phyloP scores from a whole-genome alignment of 1,140 invertebrate species.

The Leptonema lineaticorne region DNA sequence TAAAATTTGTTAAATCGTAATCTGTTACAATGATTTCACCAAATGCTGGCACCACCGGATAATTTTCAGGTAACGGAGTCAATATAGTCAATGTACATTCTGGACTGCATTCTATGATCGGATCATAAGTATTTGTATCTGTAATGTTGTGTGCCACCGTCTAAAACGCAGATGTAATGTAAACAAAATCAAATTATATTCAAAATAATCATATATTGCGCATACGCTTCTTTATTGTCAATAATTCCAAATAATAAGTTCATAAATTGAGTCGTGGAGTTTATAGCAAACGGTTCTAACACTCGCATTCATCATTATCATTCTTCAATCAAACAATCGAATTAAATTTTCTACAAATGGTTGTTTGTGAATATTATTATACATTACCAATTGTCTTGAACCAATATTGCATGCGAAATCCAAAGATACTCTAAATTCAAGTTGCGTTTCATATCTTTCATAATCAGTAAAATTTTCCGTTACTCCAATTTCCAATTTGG shows the following conservation, averaged over 20 bases:
- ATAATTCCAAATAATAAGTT: no score
- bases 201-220: no score
- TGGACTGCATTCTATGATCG: constrained; percentile 16
- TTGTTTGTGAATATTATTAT: not conserved
- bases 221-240: no score
- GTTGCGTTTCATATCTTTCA: not conserved
- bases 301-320: no score
- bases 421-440: not conserved
- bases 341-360: no score
- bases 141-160: constrained; percentile 3
- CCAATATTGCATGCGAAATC: not conserved
- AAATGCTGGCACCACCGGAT: constrained; percentile 19
- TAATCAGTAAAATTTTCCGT: no score
- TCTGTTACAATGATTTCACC: constrained; percentile 25
- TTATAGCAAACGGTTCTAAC: no score
- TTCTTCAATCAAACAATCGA: no score
- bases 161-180: no score
- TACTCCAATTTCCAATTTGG: no score
- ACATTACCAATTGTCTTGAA: not conserved
- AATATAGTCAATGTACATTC: constrained; percentile 23
- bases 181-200: no score
- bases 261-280: no score
- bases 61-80: constrained; percentile 17
- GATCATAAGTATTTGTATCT: constrained; percentile 36
- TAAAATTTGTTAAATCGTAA: constrained; percentile 29